A percentile compares a stretch with the other conserved stretches of the same genome.
phyloP scores from a whole-genome alignment of 2,888 invertebrate species.

The Drosophila rubida region DNA sequence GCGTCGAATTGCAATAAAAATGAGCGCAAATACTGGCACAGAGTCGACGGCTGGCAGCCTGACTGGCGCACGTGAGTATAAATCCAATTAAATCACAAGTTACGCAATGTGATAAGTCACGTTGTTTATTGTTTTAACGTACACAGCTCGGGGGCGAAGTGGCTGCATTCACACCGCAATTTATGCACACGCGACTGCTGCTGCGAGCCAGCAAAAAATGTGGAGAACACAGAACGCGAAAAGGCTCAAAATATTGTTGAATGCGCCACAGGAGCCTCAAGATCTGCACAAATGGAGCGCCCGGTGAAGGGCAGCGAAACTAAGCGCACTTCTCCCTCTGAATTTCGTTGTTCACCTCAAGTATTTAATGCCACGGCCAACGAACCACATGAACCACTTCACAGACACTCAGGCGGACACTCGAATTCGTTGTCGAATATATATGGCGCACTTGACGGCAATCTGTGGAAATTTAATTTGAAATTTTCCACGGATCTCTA shows the following conservation, averaged over 20 bases:
- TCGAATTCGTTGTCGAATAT: conserved; percentile 1
- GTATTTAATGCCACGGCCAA: conserved; percentile 3
- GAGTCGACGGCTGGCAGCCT: not conserved
- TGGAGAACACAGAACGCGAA: conserved; percentile 1
- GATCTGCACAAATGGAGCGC: conserved; percentile 53
- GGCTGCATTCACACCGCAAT: conserved; percentile 61
- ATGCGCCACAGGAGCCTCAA: conserved; percentile 6
- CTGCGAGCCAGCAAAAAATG: conserved; percentile 32
- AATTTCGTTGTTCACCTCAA: conserved; percentile 38
- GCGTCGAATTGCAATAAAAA: conserved; percentile 49
- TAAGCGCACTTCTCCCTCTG: conserved; percentile 54
- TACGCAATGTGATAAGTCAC: conserved; percentile 81
- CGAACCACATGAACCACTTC: conserved; percentile 17
- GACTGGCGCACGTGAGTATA: conserved; percentile 47
- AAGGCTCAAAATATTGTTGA: conserved; percentile 37
- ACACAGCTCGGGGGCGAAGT: conserved; percentile 14
- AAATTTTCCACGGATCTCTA: conserved; percentile 1
- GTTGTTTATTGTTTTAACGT: conserved; percentile 75
- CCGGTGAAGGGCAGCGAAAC: conserved; percentile 37
- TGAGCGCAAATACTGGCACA: conserved; percentile 28
- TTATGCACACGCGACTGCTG: conserved; percentile 51
- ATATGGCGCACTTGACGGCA: not conserved
- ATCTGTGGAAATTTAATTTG: conserved; percentile 7
- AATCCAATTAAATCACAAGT: conserved; percentile 81
- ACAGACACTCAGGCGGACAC: not conserved